Percentiles rank a stretch among this genome's conserved stretches.
Conservation (phyloP, 2,113 vertebrate genomes). For the Microcebus murinus region DNA sequence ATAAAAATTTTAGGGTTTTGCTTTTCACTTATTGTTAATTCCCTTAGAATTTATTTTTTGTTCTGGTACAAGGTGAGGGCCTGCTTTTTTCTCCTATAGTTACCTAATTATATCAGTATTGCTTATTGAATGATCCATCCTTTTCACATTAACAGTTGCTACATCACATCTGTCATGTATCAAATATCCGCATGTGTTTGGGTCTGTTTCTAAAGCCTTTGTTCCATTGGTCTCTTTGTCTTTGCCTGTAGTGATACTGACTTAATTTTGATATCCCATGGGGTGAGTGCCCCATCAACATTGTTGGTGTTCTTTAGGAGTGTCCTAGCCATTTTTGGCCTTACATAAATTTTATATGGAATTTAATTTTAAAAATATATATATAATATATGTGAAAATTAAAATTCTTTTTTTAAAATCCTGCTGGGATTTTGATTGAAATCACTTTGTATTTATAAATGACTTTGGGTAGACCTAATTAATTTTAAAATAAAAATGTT, state of each 20-base stretch:
- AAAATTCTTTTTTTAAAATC: background rate
- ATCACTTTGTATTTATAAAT: slow-evolving; percentile 5
- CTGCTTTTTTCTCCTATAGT: background rate
- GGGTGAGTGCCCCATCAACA: background rate
- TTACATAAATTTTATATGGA: background rate
- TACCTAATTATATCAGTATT: background rate
- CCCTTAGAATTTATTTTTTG: background rate
- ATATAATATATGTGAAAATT: background rate
- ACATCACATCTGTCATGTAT: background rate
- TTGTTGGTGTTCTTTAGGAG: background rate
- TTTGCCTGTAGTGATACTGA: background rate
- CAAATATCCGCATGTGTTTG: background rate
- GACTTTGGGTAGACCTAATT: background rate
- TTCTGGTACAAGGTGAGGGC: background rate
- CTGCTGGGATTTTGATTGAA: background rate
- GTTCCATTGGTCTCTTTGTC: background rate
- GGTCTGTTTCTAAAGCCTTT: background rate
- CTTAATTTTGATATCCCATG: background rate
- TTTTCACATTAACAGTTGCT: background rate
- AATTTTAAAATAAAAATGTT: slow-evolving; percentile 25
- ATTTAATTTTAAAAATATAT: background rate
- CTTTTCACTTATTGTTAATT: background rate
- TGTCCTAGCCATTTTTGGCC: background rate
- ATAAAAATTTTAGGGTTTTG: background rate
- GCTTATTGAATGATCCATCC: background rate